phyloP scores from a whole-genome alignment of 2,113 vertebrate genomes.

The Triplophysa siluroides region DNA sequence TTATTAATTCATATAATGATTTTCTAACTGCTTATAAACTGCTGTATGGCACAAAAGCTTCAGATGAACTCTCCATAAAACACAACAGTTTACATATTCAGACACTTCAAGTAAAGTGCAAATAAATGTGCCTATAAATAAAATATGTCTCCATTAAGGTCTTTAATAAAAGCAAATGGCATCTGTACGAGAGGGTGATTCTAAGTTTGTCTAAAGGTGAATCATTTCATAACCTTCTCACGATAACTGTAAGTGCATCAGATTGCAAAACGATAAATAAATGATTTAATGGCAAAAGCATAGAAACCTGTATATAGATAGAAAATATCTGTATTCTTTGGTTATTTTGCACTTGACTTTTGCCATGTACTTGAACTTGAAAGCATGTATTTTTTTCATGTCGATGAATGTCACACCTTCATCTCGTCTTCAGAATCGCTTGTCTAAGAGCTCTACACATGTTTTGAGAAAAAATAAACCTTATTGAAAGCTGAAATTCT shows the following conservation, averaged over 20 bases:
- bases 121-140: not conserved
- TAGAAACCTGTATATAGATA: not conserved
- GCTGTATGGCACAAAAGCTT: no score
- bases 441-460: slow-evolving; percentile 26
- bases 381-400: slow-evolving; percentile 3
- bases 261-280: not conserved
- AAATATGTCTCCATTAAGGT: not conserved
- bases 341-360: slow-evolving; percentile 28
- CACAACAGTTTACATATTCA: not conserved
- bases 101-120: not conserved
- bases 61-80: no score
- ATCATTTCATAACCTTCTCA: not conserved
- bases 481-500: slow-evolving; percentile 52
- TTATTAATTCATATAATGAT: no score
- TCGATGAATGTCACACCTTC: slow-evolving; percentile 14
- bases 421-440: slow-evolving; percentile 22
- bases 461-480: slow-evolving; percentile 58
- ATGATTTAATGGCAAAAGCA: not conserved
- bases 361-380: not conserved
- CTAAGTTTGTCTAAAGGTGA: not conserved
- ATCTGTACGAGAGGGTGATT: not conserved
- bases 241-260: slow-evolving; percentile 5
- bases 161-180: not conserved
- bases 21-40: no score
- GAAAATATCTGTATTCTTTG: not conserved